Base-by-base conservation (phyloP, 2,113 vertebrate species). In the Amblyornis subalaris region DNA sequence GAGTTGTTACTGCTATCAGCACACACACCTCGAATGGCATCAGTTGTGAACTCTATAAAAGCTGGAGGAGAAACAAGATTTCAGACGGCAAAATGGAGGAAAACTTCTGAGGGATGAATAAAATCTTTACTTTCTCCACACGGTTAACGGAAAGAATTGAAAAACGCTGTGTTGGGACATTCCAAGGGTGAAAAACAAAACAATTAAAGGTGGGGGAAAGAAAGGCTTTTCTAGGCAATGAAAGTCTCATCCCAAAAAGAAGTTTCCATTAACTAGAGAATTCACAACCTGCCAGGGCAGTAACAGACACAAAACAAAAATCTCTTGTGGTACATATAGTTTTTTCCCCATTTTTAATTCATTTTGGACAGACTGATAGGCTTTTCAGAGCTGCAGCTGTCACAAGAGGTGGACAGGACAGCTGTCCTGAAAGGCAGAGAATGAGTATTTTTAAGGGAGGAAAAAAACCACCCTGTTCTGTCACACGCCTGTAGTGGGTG, bases 341-440 rank as follows among this genome's bases (percentile, higher is more conserved):
- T 36, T 14, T 10, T 12, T 1, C 9, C 3, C 14, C 0, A 0
- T 23, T 74, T 71, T 62, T 29, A 75, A 61, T 76, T 69, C 0
- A 12, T 53, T 86, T 76, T 62, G 47, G 60, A 58, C 12, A 51
- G 36, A 51, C 26, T 6, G 9, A 42, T 2, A 26, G 8, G 12
- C 3, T 66, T 73, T 81, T 60, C n/a, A 58, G 45, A 83, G 58
- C 38, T 53, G n/a, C 4, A 25, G 38, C 18, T 71, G 40, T 17
- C 72, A 38, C 28, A n/a, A 62, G 11, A 82, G 12, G 9, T 17
- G 16, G 51, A 50, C 21, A 51, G 19, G 29, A 62, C 29, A 79
- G 26, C 12, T 74, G 25, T 31, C 48, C 33, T 67, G 45, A 47
- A 80, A 88, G 35, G 19, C 24, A 62, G 12, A 66, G 51, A 80